Conservation (phyloP, 2,888 invertebrate genomes). For the Calliopum simillimum region DNA sequence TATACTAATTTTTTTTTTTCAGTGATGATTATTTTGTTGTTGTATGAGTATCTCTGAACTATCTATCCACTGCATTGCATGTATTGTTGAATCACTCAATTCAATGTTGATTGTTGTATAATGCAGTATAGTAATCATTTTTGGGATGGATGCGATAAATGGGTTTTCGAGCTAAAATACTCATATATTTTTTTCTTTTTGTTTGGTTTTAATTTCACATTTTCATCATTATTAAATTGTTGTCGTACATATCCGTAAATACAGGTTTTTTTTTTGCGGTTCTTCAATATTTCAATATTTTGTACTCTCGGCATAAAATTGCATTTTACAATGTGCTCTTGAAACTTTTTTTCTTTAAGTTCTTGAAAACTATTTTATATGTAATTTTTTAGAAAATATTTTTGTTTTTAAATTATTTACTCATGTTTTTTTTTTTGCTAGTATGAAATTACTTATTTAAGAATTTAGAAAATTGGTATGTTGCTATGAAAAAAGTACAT, state of each 20-base stretch:
- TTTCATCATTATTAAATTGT: conserved; percentile 2
- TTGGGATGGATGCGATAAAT: conserved; percentile 37
- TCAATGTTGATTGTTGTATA: neutral
- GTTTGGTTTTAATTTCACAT: too few relatives aligned
- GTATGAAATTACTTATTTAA: too few relatives aligned
- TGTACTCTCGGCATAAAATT: conserved; percentile 64
- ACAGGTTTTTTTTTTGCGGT: neutral
- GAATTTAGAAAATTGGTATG: too few relatives aligned
- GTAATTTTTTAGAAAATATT: conserved; percentile 39
- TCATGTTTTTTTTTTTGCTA: neutral
- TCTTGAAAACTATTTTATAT: conserved; percentile 13
- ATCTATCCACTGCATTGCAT: too few relatives aligned
- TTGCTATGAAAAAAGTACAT: too few relatives aligned
- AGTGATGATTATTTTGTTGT: conserved; percentile 21
- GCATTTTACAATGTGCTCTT: conserved; percentile 66
- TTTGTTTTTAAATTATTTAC: conserved; percentile 26
- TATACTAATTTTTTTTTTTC: neutral
- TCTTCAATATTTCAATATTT: conserved; percentile 38
- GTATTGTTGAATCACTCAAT: neutral
- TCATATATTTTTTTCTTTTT: too few relatives aligned
- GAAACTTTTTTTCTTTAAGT: conserved; percentile 22
- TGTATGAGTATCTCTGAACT: neutral
- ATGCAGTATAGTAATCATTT: too few relatives aligned
- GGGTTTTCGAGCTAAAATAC: neutral
- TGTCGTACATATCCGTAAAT: neutral